A percentile compares a stretch with the other conserved stretches of the same genome.
Evolutionary conservation across 2,113 vertebrate species (phyloP).

Genomic region (Ctenodactylus gundi): DNA sequence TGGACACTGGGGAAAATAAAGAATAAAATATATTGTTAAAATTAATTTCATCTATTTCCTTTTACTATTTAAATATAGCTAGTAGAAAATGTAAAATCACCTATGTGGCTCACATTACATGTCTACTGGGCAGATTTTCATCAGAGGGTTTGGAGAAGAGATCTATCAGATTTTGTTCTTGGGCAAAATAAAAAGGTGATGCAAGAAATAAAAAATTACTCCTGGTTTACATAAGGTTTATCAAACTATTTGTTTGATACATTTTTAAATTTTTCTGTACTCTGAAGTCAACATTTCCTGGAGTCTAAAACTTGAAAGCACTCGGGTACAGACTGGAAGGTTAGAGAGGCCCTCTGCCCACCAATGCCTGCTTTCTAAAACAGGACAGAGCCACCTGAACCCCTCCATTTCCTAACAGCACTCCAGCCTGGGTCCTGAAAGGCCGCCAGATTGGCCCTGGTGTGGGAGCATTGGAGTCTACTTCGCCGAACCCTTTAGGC

Average conservation of each 20-base stretch:
- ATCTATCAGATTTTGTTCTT: background rate
- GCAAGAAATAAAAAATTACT: too few relatives aligned
- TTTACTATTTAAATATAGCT: background rate
- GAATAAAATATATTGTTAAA: background rate
- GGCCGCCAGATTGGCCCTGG: background rate
- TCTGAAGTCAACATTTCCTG: background rate
- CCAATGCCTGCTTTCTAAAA: background rate
- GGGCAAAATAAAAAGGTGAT: too few relatives aligned
- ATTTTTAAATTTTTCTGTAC: background rate
- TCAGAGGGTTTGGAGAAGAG: background rate
- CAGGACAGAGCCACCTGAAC: background rate
- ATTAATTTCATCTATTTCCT: background rate
- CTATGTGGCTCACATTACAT: background rate
- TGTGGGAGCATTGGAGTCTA: background rate
- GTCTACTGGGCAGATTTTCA: background rate
- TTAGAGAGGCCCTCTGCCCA: background rate
- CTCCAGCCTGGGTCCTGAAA: background rate
- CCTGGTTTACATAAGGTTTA: background rate
- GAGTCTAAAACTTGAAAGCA: background rate
- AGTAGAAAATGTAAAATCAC: background rate
- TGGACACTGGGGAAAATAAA: background rate
- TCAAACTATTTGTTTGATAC: background rate
- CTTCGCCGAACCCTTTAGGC: too few relatives aligned
- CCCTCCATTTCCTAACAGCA: background rate
- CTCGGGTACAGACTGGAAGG: background rate